Percentiles rank a stretch among this genome's conserved stretches.
These are phyloP conservation scores for Cardiocondyla obscurior DNA, from an alignment of 1,140 invertebrate genomes.

Conservation along the genomic window DNA sequence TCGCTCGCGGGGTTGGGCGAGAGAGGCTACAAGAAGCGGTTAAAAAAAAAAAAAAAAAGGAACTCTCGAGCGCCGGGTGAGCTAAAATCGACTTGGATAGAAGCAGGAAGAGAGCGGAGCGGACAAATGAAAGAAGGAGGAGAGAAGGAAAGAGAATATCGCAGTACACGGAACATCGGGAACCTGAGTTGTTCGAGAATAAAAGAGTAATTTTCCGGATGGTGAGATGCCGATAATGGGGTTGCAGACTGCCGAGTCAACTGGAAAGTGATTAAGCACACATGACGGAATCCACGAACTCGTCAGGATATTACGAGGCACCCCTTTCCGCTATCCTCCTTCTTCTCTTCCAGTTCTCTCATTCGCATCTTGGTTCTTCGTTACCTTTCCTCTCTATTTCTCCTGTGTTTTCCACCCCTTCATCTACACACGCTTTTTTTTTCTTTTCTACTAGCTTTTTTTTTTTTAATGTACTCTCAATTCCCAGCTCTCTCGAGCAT, in stretches of 20 bases:
- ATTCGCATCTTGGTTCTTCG: constrained; percentile 1
- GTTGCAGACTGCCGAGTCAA: constrained; percentile 83
- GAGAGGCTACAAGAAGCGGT: constrained; percentile 40
- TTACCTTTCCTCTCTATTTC: constrained; percentile 11
- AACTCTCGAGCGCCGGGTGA: constrained; percentile 48
- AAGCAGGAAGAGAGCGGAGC: constrained; percentile 8
- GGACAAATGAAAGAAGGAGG: constrained; percentile 8
- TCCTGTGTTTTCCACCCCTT: not conserved
- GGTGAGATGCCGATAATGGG: constrained; percentile 83
- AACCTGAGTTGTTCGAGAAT: constrained; percentile 81
- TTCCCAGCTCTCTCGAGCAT: constrained; percentile 44
- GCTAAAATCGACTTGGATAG: constrained; percentile 29
- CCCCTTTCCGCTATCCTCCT: constrained; percentile 62
- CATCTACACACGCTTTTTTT: not conserved
- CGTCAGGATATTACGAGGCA: constrained; percentile 81
- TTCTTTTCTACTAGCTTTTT: not conserved
- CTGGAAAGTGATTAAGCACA: constrained; percentile 84
- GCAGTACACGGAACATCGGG: constrained; percentile 71
- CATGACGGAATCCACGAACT: constrained; percentile 81
- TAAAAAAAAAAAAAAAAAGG: constrained; percentile 56
- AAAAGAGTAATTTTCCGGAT: constrained; percentile 84
- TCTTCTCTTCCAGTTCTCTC: constrained; percentile 54
- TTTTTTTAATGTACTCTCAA: constrained; percentile 44
- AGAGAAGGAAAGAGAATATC: constrained; percentile 65
- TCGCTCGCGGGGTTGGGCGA: not conserved